Base-by-base conservation (phyloP, 2,113 vertebrate species). In the Ophiodon elongatus region DNA sequence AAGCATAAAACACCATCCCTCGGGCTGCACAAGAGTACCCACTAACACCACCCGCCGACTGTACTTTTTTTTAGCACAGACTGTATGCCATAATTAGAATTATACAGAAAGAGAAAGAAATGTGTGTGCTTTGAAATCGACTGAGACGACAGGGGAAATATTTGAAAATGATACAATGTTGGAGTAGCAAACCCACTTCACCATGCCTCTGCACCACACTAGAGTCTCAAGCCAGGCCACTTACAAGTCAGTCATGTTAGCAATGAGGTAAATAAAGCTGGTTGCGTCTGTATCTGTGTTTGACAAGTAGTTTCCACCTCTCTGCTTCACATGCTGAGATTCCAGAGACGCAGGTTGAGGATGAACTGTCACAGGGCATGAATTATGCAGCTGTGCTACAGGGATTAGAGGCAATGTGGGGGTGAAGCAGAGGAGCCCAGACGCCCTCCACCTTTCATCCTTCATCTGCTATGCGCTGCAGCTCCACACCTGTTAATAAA, bases 401-500 rank as follows among this genome's bases (percentile, higher is more conserved):
- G 85, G 82, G 90, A 89, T 93, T 89, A 85, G 79, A 90, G 82
- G 85, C 71, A 76, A 27, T 60, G 82, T 82, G 76, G 59, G 79
- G 81, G 79, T 87, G 85, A 92, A 83, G 91, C 86, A 85, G 82
- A 81, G 80, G 70, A 92, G 73, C 85, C 52, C 47, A 5, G 78
- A 67, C 33, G 0, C 67, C 86, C 74, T 79, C 80, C 64, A 60
- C 86, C 77, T 81, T 89, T 89, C 82, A 86, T 82, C 87, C 88
- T 79, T 92, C 89, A 95, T 94, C 83, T 81, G 88, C 82, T 92
- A 92, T 94, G 86, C 86, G 83, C 57, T 13, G 3, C 86, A 76
- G 84, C 85, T 73, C 80, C 64, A 82, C 83, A 92, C 91, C 88
- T 90, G 83, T 95, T 94, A 95, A 95, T 95, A 94, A 95, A 95